Evolutionary conservation across 2,797 vertebrate genomes (phyloP).

Genomic region (Tarsius wallacei): DNA sequence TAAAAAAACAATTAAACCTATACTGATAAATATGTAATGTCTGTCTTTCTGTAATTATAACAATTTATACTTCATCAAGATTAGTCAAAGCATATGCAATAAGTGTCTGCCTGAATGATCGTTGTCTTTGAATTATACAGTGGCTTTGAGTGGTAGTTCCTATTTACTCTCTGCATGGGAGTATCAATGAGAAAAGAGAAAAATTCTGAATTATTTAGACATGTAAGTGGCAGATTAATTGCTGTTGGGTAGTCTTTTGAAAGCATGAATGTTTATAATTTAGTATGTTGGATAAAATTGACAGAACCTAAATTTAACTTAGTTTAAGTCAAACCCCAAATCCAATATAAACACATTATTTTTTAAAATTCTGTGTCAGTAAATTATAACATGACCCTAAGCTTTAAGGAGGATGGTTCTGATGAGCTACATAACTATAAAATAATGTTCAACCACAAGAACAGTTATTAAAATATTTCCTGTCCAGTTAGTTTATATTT

Average conservation of each 20-base stretch:
- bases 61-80: conserved; percentile 40
- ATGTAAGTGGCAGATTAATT: conserved; percentile 48
- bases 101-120: conserved; percentile 62
- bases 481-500: neutral
- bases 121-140: conserved; percentile 29
- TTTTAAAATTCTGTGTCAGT: neutral
- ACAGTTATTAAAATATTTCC: neutral
- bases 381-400: neutral
- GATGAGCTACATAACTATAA: neutral
- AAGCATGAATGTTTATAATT: conserved; percentile 38
- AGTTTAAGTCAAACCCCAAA: conserved; percentile 26
- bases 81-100: conserved; percentile 17
- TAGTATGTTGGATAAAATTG: neutral
- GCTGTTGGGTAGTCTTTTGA: neutral
- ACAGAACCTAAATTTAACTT: neutral
- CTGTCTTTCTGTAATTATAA: conserved; percentile 16
- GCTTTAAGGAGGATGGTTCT: neutral
- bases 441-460: neutral
- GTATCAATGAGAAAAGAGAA: neutral
- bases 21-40: conserved; percentile 47
- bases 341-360: neutral
- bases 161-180: neutral
- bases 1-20: conserved; percentile 51
- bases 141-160: neutral
- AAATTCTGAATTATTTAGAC: conserved; percentile 64